A percentile compares a stretch with the other conserved stretches of the same genome.
Conservation (phyloP, 92 coral and sea anemone species). For the Heteractis magnifica region DNA sequence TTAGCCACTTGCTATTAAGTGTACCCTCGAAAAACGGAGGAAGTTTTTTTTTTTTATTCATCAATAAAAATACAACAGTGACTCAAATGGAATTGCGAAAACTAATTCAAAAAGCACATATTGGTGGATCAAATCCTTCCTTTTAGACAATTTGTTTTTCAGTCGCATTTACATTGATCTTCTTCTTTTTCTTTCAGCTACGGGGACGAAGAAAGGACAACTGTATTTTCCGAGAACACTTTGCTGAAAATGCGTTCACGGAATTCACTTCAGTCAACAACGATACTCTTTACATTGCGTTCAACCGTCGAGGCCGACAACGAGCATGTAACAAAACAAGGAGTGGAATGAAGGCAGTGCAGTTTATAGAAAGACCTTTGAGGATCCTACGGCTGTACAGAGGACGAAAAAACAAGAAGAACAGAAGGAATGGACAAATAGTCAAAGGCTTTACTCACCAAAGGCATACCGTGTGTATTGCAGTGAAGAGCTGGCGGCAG, state of each 20-base stretch:
- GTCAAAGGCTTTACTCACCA: constrained; percentile 25
- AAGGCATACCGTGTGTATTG: constrained; percentile 41
- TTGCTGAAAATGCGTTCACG: constrained; percentile 83
- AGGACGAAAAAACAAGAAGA: constrained; percentile 47
- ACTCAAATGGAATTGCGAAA: too few species aligned
- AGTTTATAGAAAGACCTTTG: constrained; percentile 85
- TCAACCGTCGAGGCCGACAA: constrained; percentile 73
- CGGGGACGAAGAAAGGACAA: constrained; percentile 58
- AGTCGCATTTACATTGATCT: neutral
- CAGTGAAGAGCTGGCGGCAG: constrained; percentile 72
- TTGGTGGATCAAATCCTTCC: too few species aligned
- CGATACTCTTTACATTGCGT: constrained; percentile 67
- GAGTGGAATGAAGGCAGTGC: constrained; percentile 75
- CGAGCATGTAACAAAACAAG: constrained; percentile 46
- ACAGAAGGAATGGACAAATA: constrained; percentile 36
- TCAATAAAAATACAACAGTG: too few species aligned
- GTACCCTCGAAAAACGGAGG: too few species aligned
- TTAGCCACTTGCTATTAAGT: too few species aligned
- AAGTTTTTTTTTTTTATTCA: too few species aligned
- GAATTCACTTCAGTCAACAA: constrained; percentile 76
- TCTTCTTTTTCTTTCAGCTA: constrained; percentile 29
- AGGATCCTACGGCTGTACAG: constrained; percentile 55
- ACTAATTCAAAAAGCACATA: too few species aligned
- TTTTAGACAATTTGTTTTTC: too few species aligned
- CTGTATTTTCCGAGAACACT: constrained; percentile 78